Conservation (phyloP, 2,888 invertebrate species). For the Helicoverpa assulta region DNA sequence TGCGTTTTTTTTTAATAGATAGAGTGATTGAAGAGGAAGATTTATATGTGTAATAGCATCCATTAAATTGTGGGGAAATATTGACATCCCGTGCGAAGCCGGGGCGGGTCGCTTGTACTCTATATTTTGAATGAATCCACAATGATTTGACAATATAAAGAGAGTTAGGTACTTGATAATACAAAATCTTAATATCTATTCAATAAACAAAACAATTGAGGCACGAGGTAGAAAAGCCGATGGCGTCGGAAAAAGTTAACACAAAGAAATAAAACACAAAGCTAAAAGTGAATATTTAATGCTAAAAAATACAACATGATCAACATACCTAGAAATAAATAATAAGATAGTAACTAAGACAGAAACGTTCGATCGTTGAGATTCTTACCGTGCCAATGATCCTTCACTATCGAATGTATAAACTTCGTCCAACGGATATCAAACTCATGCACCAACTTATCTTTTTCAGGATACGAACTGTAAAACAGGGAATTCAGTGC, state of each 20-base stretch:
- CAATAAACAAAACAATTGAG: no score
- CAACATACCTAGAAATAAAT: not conserved
- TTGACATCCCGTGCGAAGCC: no score
- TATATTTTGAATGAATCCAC: no score
- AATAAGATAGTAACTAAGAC: conserved; percentile 1
- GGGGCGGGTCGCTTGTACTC: no score
- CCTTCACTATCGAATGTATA: conserved; percentile 73
- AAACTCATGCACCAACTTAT: conserved; percentile 79
- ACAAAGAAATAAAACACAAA: not conserved
- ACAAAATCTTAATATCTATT: no score
- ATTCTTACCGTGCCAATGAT: conserved; percentile 63
- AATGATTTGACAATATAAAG: no score
- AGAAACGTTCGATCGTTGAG: conserved; percentile 20
- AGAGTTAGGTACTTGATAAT: no score
- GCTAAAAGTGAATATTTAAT: not conserved
- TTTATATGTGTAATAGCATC: no score
- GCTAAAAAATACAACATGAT: conserved; percentile 1
- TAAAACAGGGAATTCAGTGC: conserved; percentile 93
- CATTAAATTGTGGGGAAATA: no score
- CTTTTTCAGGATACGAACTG: conserved; percentile 89
- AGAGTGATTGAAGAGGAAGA: no score
- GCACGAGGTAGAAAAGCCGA: not conserved
- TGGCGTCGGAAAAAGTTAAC: not conserved
- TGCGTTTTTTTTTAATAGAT: no score
- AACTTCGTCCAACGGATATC: conserved; percentile 84